Evolutionary conservation across 2,113 vertebrate species (phyloP), one percentile per base, ranked within the genome.

Genomic region (Pseudorasbora parva): DNA sequence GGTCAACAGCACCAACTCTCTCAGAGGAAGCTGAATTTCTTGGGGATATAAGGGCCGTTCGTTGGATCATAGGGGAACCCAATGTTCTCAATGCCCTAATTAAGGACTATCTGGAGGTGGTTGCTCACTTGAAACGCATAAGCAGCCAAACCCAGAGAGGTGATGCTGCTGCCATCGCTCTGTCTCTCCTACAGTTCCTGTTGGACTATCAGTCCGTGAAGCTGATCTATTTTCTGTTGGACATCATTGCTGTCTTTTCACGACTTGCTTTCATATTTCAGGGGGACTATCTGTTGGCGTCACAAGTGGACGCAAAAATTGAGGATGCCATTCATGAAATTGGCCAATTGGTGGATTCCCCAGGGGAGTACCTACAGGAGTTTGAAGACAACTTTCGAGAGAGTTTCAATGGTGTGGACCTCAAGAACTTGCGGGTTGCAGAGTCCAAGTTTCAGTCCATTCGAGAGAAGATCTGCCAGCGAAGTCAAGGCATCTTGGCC

Each of bases 391-490:
- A 96, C 74, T 99, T 99, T 92, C 94, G 96, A 0, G 96, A 99
- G 86, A 98, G 95, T 92, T 99, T 99, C 91, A 97, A 99, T 0
- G 97, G 97, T 0, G 94, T 98, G 0, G 95, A 96, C 21, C 92
- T 97, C 86, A 97, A 98, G 92, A 98, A 99, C 89, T 91, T 99
- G 69, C 94, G 96, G 6, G 97, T 98, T 83, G 97, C 97, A 0
- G 97, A 99, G 87, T 97, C 97, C 86, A 98, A 99, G 92, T 99
- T 99, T 89, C 97, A 99, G 92, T 97, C 97, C 0, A 98, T 99
- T 87, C 92, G 97, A 85, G 97, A 99, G 86, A 99, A 99, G 92
- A 98, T 99, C 89, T 99, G 97, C 91, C 96, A 95, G 93, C 95
- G 95, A 89, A 97, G 96, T 57, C 97, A 97, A 81, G 93, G 95